Evolutionary conservation across 1,140 invertebrate species (phyloP), one percentile per base, ranked within the genome.

Genomic region (Rhizoglyphus robini): DNA sequence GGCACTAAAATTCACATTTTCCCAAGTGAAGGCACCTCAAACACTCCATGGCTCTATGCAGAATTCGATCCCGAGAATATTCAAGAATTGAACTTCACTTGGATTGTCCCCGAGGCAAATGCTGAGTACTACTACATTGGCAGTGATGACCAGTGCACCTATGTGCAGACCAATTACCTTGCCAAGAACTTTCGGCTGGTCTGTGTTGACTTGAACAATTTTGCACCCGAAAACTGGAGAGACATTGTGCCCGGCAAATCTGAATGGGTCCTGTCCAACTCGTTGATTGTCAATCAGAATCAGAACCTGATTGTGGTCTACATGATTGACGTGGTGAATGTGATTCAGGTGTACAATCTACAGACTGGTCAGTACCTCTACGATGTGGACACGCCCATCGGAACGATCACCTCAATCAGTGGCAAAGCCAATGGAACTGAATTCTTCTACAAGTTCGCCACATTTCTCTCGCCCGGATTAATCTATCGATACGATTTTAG

Each of bases 91-190:
- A 78, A n/a, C n/a, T n/a, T n/a, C n/a, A n/a, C n/a, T n/a, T n/a
- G n/a, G n/a, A 81, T 96, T 70, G 84, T 97, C 30, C 83, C 86
- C 70, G 86, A 89, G 75, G 87, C 94, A 75, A 90, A 96, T 78
- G 88, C 90, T 20, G 90, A 96, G 78, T 97, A 93, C 79, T 86
- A 93, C 85, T 96, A 94, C 74, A 80, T 98, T 18, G 91, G 90
- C 20, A 96, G 95, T 77, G 82, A 87, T 68, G 90, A 85, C 15
- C 80, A 83, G 0, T 81, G 87, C 67, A 87, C 86, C 68, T 83
- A 90, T 71, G 90, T 98, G 73, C 83, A 86, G 30, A 98, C 95
- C 29, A 97, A 98, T 76, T 89, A 90, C 77, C 83, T 91, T 76
- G 88, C 95, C n/a, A 86, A 89, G 25, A 92, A 92, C 74, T 95